phyloP scores from a whole-genome alignment of 2,113 vertebrate species.

The Ascaphus truei region DNA sequence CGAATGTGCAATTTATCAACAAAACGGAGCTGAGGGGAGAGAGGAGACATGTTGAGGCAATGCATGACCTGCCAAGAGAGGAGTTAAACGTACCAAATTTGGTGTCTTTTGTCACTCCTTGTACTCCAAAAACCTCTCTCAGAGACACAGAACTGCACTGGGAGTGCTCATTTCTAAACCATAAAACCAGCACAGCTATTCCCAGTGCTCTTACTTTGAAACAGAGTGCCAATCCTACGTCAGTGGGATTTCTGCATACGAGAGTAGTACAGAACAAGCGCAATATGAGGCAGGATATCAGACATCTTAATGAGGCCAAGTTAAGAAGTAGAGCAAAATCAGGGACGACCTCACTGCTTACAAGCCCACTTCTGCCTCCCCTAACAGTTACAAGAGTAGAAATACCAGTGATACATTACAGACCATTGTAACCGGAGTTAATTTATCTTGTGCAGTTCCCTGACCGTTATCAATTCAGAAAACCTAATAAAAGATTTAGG shows the following conservation, averaged over 20 bases:
- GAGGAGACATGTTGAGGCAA: conserved; percentile 11
- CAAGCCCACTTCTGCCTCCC: conserved; percentile 46
- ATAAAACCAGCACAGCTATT: conserved; percentile 29
- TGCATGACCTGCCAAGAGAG: conserved; percentile 16
- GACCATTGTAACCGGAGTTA: conserved; percentile 53
- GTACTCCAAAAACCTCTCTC: neutral
- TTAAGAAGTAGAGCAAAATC: conserved; percentile 11
- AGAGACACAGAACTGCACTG: conserved; percentile 16
- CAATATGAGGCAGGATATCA: conserved; percentile 43
- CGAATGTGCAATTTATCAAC: conserved; percentile 12
- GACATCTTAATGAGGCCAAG: conserved; percentile 34
- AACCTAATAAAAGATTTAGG: no score
- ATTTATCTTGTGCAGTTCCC: no score
- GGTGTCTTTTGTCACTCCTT: neutral
- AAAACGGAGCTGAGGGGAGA: conserved; percentile 18
- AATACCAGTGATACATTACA: conserved; percentile 47
- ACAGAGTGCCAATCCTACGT: neutral
- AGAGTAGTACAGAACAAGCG: conserved; percentile 37
- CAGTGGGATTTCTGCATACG: conserved; percentile 36
- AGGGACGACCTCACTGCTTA: conserved; percentile 35
- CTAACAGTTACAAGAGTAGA: conserved; percentile 51
- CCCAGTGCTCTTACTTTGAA: neutral
- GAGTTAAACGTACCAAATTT: neutral
- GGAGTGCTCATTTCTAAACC: conserved; percentile 40
- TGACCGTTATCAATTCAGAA: no score